These are phyloP conservation scores for Eulemur macaco DNA, from an alignment of 2,113 vertebrate species.

Conservation along the genomic window DNA sequence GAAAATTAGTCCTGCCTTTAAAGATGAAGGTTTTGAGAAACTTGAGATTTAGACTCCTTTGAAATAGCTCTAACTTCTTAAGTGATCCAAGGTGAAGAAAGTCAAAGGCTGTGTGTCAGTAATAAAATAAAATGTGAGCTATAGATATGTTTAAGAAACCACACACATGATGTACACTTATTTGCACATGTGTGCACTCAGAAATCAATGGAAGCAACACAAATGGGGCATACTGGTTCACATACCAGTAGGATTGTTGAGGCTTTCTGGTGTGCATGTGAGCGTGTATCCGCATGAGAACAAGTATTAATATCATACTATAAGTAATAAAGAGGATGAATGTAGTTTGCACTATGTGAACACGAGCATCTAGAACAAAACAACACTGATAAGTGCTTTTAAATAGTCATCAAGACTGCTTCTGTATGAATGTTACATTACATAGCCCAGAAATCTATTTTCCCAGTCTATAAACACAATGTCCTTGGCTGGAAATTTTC, in stretches of 20 bases:
- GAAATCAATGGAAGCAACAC: background rate
- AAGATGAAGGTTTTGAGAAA: constrained; percentile 39
- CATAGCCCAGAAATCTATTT: constrained; percentile 68
- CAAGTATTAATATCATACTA: background rate
- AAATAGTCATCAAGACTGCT: constrained; percentile 78
- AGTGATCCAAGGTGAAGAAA: constrained; percentile 35
- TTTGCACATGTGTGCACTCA: fast-evolving
- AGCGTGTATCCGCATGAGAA: background rate
- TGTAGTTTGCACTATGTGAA: constrained; percentile 76
- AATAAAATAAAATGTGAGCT: background rate
- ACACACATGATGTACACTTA: background rate
- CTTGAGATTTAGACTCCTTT: constrained; percentile 46
- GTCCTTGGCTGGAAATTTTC: constrained; percentile 72
- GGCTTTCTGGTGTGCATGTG: background rate
- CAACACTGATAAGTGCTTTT: constrained; percentile 79
- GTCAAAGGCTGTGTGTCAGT: background rate
- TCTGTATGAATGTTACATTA: constrained; percentile 72
- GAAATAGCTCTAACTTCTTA: constrained; percentile 29
- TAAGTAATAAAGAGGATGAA: constrained; percentile 80
- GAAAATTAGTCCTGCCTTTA: background rate
- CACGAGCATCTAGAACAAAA: constrained; percentile 79
- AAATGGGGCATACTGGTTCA: background rate
- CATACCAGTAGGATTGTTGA: background rate
- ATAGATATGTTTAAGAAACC: background rate
- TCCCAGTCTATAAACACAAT: constrained; percentile 55